Evolutionary conservation across 2,888 invertebrate genomes (phyloP), one percentile per base, ranked within the genome.

Genomic region (Tenthredo distinguenda): DNA sequence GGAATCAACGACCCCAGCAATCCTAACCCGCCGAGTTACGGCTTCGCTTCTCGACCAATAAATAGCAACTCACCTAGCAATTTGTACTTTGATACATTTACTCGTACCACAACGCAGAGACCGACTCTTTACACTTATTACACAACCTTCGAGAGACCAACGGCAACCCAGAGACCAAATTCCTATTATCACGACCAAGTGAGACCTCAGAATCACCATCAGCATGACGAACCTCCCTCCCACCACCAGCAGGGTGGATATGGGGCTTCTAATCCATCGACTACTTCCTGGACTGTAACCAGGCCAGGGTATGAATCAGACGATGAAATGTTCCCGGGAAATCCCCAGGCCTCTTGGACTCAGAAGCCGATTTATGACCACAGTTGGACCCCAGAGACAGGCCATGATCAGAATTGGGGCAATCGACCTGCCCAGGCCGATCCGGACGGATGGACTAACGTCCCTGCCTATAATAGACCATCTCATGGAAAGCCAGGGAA

Each of bases 11-110:
- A 92, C 84, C 90, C 91, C 0, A 90, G 81, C 81, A 92, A 92
- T 86, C 92, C 92, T 0, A 92, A 92, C 87, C 92, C 92, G 5
- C 88, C 90, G 7, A 88, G 83, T 71, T 91, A 88, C 15, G 91
- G 91, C 0, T 91, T 87, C 31, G 77, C 88, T 0, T 50, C 87
- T 12, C 87, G 74, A 5, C 90, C 90, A 4, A 18, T 58, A 0
- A 88, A 88, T 74, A 88, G 87, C 47, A 87, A 90, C 31, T 81
- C 89, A 6, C 87, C 91, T 0, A 89, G 89, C 71, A 91, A 91
- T 65, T 62, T 34, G 26, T 84, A 50, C n/a, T 85, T 65, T 62
- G 72, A 65, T 85, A 84, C 84, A 65, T 89, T 55, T 62, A 90
- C 83, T 83, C 83, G 0, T 87, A 34, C 88, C 37, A 87, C 86